Base-by-base conservation (phyloP, 2,888 invertebrate species). In the Proisotoma minuta region DNA sequence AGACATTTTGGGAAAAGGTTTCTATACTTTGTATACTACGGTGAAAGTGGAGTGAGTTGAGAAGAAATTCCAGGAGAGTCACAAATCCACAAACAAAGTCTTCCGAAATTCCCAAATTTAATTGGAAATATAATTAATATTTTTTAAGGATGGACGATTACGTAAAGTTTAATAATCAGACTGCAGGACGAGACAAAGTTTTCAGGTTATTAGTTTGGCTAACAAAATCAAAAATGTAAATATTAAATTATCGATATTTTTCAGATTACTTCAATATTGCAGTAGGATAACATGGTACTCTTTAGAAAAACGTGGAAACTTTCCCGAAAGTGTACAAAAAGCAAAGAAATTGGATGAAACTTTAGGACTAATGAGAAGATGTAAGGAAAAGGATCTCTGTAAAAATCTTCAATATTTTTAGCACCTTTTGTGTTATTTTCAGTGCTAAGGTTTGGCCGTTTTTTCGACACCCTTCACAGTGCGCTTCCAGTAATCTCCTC, bases 391-490 rank as follows among this genome's bases (percentile, higher is more conserved):
- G n/a, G n/a, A n/a, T n/a, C n/a, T 40, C n/a, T 23, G 18, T 50
- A n/a, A 22, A 24, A 12, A 50, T n/a, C 24, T n/a, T n/a, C 23
- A n/a, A 5, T 10, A 3, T 53, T 3, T 3, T 15, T 34, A 8
- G 23, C 2, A 54, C n/a, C 23, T 54, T 27, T 5, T 20, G 23
- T 50, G 20, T 34, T 22, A 75, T 74, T 75, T 78, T 40, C 81
- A 94, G 94, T 94, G 74, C 79, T 94, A 22, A 82, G 93, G 47
- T 83, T 94, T 76, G 94, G 94, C 66, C 84, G 90, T 79, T 91
- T 88, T 76, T 75, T 90, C 49, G 94, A 95, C 75, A 84, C 86
- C 52, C 81, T 93, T 40, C 88, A 93, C 76, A 83, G 85, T 24
- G 86, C 89, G 0, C 76, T 91, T 12, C 76, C 77, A 27, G 69